These are phyloP conservation scores for human DNA, from an alignment of 2,113 vertebrate species.

Conservation along the genomic window GRCh38 chr6:112882501-112883000, in stretches of 20 bases:
- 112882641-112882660: not conserved
- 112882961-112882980: not conserved
- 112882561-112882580: not conserved
- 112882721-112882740: not conserved
- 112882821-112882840: not conserved
- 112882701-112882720: not conserved
- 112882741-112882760: not conserved
- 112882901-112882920: not conserved
- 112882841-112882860: not conserved
- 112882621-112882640: not conserved
- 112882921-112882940: not conserved
- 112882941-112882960: not conserved
- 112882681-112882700: not conserved
- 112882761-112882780: not conserved
- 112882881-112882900: not conserved
- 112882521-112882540: not conserved
- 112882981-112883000: not conserved
- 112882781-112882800: not conserved
- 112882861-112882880: not conserved
- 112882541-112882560: not conserved
- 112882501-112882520: not conserved
- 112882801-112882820: not conserved
- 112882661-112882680: not conserved
- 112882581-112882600: not conserved
- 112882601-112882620: not conserved